Percentiles rank a stretch among this genome's conserved stretches.
Evolutionary conservation across 2,113 vertebrate species (phyloP).

Genomic region (Cygnus buccinator): DNA sequence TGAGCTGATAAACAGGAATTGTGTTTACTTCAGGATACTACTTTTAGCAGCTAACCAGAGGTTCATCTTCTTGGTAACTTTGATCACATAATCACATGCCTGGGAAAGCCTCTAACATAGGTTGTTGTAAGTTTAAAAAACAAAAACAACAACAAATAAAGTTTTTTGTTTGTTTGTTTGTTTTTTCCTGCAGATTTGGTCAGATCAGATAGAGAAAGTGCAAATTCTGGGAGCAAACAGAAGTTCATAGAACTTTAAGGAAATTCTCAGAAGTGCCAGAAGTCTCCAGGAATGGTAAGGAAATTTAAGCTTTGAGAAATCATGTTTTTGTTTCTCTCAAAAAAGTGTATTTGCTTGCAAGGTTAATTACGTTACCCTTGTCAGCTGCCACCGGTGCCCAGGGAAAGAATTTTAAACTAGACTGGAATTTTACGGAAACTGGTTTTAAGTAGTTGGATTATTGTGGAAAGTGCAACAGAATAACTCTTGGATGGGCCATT

Average conservation of each 20-base stretch:
- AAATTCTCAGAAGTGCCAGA: neutral
- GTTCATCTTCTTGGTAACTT: neutral
- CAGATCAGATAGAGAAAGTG: neutral
- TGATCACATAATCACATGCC: neutral
- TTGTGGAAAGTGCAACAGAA: neutral
- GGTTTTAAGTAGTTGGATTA: neutral
- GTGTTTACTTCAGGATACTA: neutral
- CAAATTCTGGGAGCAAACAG: neutral
- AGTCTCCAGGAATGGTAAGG: neutral
- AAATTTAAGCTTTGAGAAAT: neutral
- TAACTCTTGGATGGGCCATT: neutral
- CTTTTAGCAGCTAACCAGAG: neutral
- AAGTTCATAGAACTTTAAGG: neutral
- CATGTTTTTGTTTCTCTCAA: fast-evolving
- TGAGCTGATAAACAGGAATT: neutral
- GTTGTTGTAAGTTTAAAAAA: neutral
- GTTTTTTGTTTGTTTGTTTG: no score
- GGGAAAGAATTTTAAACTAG: neutral
- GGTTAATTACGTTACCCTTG: neutral
- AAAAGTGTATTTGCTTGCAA: neutral
- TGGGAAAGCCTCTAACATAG: neutral
- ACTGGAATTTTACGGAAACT: neutral
- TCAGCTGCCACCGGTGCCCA: neutral
- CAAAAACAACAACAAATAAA: neutral
- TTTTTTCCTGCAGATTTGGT: neutral